Evolutionary conservation across 2,113 vertebrate genomes (phyloP), one percentile per base, ranked within the genome.

Genomic region (Monarcha castaneiventris): DNA sequence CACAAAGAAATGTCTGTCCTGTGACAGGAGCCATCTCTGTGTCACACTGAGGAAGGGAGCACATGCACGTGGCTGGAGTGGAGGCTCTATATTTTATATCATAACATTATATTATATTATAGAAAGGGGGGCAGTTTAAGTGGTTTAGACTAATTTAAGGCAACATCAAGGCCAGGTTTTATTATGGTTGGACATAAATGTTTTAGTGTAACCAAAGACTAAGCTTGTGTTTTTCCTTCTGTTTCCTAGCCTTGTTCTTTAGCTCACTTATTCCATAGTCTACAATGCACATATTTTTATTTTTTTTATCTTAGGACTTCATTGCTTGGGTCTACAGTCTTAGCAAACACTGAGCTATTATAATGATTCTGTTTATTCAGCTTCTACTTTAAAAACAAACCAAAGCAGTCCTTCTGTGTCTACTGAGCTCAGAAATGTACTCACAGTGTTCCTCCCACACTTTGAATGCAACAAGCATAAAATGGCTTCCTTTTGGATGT

Each of bases 351-450:
- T 12, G 35, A 80, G 25, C 8, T 81, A 10, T 79, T 67, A 20
- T 48, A 52, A 72, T 29, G 10, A 11, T 73, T 54, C 12, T 74
- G 14, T 91, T 89, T 72, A 67, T 63, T 37, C 37, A 63, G 44
- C 16, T 87, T 89, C 44, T 71, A 3, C 48, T 90, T 91, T 91
- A 33, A 64, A 84, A 93, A 84, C 30, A 78, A 82, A 61, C 19
- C 27, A 49, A 18, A 87, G 41, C 35, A 39, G 21, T 37, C 5
- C 32, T 69, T 32, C 39, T 78, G 35, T 37, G 29, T 52, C 52
- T 51, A 8, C 12, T n/a, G 55, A 84, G 52, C 56, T 89, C 68
- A 66, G 69, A 87, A 92, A 84, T 9, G 12, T 32, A 17, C 35
- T 67, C 49, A 16, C 6, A n/a, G 29, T 64, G 30, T 82, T 78